Percentiles rank a stretch among this genome's conserved stretches.
phyloP scores from a whole-genome alignment of 2,888 invertebrate species.

The Poecilobothrus nobilitatus region DNA sequence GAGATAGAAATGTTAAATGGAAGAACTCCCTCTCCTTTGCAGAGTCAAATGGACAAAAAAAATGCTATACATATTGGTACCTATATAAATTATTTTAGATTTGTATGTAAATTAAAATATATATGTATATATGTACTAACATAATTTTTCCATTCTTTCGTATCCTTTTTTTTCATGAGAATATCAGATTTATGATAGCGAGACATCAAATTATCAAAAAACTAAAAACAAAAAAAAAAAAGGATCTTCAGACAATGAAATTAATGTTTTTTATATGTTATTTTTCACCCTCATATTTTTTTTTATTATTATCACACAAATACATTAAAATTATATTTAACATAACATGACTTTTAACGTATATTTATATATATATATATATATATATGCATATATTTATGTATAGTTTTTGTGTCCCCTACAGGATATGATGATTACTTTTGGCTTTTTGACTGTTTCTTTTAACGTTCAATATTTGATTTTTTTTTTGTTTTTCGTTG shows the following conservation, averaged over 20 bases:
- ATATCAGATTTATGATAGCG: not conserved
- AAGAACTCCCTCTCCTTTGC: no score
- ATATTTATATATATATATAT: not conserved
- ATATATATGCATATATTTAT: not conserved
- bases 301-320: no score
- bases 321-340: no score
- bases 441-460: not conserved
- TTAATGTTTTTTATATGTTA: not conserved
- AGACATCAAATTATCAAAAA: not conserved
- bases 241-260: not conserved
- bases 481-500: no score
- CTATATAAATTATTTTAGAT: no score
- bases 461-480: not conserved
- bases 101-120: no score
- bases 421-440: not conserved
- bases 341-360: no score
- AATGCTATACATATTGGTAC: no score
- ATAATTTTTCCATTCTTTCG: not conserved
- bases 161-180: not conserved
- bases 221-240: not conserved
- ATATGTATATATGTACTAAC: no score
- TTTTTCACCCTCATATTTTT: not conserved
- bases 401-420: not conserved
- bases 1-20: no score
- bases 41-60: no score